Percentiles rank a stretch among this genome's conserved stretches.
phyloP scores from a whole-genome alignment of 2,797 vertebrate genomes.

The Gambelia wislizenii region DNA sequence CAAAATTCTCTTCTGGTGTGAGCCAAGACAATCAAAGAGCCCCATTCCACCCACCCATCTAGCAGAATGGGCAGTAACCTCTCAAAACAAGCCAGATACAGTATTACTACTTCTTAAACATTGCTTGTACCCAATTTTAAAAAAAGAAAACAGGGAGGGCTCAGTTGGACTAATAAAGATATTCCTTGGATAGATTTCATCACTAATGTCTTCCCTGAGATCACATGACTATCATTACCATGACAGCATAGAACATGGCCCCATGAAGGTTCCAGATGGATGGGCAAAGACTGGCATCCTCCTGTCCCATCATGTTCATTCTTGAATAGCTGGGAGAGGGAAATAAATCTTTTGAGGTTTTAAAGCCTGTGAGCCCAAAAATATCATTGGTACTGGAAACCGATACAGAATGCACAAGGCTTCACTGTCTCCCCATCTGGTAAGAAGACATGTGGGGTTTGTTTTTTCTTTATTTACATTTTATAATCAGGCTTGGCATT shows the following conservation, averaged over 20 bases:
- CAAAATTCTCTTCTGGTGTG: neutral
- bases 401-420: neutral
- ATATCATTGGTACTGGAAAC: neutral
- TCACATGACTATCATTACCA: slow-evolving; percentile 8
- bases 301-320: neutral
- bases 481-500: neutral
- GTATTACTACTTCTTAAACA: neutral
- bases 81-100: neutral
- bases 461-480: neutral
- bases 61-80: neutral
- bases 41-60: neutral
- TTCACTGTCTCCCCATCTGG: neutral
- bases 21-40: neutral
- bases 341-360: neutral
- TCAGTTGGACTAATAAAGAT: neutral
- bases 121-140: neutral
- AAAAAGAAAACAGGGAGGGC: neutral
- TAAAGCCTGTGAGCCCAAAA: neutral
- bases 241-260: slow-evolving; percentile 24
- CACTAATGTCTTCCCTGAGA: neutral
- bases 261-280: slow-evolving; percentile 14
- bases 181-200: neutral
- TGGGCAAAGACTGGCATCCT: neutral
- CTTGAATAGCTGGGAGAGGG: neutral
- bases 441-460: neutral